Base-by-base conservation (phyloP, 1,140 invertebrate species). In the Metopolophium dirhodum region DNA sequence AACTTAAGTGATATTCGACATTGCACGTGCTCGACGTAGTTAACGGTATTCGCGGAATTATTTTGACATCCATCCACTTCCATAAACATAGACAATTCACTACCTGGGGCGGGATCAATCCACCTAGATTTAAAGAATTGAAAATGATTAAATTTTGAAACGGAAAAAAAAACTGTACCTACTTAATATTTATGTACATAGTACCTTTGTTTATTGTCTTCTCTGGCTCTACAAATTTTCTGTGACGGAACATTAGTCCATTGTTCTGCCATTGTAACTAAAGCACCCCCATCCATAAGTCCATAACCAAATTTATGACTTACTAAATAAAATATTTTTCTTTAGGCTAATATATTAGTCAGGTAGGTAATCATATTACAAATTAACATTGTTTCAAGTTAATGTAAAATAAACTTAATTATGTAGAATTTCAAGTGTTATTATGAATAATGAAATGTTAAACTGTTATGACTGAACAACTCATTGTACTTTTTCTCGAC, bases 231-330 rank as follows among this genome's bases (percentile, higher is more conserved):
- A 94, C 98, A 98, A 93, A 97, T 96, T 93, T 97, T 96, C 94
- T 98, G 98, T 89, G 97, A 96, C 0, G 98, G 98, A 47, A 99
- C 98, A 0, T 97, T 97, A 94, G 96, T 96, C 99, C 99, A 99
- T 89, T 96, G 96, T 94, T 96, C 96, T 1, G 99, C 98, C 87
- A 99, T 95, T n/a, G 96, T 96, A 11, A 99, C 98, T 98, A 99
- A 99, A 2, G 97, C 98, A 87, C 97, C 97, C 1, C 98, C 99
- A 96, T 99, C 98, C 97, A 99, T 98, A 85, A 99, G 95, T 18
- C 99, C 99, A 95, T 99, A 99, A 47, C 99, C 99, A 95, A 99
- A 99, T 87, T 98, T 98, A 95, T 99, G 98, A 90, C 97, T 98
- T 93, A 97, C 97, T 97, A 94, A 49, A 94, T 94, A 77, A 82